These are phyloP conservation scores for Alca torda DNA, from an alignment of 2,797 vertebrate species.

Conservation along the genomic window DNA sequence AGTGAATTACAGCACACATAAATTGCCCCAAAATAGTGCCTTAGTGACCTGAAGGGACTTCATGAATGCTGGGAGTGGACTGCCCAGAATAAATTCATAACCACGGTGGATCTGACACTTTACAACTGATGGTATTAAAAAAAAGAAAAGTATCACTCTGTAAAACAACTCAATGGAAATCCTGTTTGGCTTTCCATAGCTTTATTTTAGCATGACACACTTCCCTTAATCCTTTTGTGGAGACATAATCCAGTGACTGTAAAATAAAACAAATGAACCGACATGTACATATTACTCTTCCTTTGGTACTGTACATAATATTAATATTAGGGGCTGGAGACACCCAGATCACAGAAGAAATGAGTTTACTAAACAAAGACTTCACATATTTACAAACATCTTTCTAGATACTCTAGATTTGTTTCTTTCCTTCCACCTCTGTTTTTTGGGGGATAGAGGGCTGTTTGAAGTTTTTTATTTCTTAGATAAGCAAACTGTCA, in stretches of 20 bases:
- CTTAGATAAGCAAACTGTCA: background rate
- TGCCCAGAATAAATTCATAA: background rate
- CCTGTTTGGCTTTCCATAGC: background rate
- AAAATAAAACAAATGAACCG: background rate
- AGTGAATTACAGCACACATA: background rate
- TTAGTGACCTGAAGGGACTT: background rate
- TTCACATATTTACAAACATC: background rate
- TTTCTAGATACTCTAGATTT: background rate
- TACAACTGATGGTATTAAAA: background rate
- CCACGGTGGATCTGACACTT: background rate
- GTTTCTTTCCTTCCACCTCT: background rate
- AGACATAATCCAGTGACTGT: background rate
- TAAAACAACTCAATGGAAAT: background rate
- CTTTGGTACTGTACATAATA: background rate
- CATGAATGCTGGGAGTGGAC: background rate
- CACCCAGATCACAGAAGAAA: background rate
- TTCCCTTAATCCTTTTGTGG: background rate
- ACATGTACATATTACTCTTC: background rate
- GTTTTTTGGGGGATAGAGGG: background rate
- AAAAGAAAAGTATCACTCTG: background rate
- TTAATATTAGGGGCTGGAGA: background rate
- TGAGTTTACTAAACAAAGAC: background rate
- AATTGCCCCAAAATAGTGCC: background rate
- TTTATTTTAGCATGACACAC: background rate
- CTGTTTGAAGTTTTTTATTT: background rate